A percentile compares a stretch with the other conserved stretches of the same genome.
Evolutionary conservation across 2,797 vertebrate genomes (phyloP).

Genomic region (Crenuchus spilurus): DNA sequence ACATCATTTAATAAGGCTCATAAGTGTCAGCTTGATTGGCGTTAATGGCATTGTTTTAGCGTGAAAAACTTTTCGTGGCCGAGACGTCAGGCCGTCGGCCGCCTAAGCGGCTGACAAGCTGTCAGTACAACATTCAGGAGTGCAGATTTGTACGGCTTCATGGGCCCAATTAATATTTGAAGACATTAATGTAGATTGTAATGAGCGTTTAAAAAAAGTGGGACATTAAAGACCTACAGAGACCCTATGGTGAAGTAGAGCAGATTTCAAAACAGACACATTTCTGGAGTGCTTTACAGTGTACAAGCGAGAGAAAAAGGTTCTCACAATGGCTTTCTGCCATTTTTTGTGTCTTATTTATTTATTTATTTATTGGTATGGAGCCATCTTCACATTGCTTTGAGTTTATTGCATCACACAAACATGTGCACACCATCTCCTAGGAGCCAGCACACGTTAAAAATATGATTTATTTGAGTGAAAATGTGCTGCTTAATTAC

Average conservation of each 20-base stretch:
- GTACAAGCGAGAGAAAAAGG: slow-evolving; percentile 24
- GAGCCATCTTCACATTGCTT: slow-evolving; percentile 48
- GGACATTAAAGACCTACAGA: slow-evolving; percentile 53
- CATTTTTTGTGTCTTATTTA: slow-evolving; percentile 18
- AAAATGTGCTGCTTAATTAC: slow-evolving; percentile 64
- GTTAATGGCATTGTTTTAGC: slow-evolving; percentile 61
- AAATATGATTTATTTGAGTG: slow-evolving; percentile 55
- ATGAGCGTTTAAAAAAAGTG: slow-evolving; percentile 55
- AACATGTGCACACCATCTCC: slow-evolving; percentile 47
- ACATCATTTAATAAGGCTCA: slow-evolving; percentile 55
- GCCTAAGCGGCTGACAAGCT: slow-evolving; percentile 48
- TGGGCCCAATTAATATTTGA: slow-evolving; percentile 60
- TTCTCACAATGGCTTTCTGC: slow-evolving; percentile 44
- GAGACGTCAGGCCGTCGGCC: slow-evolving; percentile 40
- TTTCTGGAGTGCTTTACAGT: slow-evolving; percentile 27
- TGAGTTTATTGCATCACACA: slow-evolving; percentile 53
- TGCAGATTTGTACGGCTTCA: slow-evolving; percentile 47
- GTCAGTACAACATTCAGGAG: slow-evolving; percentile 41
- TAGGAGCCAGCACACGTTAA: slow-evolving; percentile 46
- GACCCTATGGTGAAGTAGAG: slow-evolving; percentile 43
- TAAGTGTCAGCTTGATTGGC: slow-evolving; percentile 56
- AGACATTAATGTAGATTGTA: slow-evolving; percentile 61
- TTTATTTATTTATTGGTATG: slow-evolving; percentile 34
- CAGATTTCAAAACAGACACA: slow-evolving; percentile 54
- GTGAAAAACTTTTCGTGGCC: slow-evolving; percentile 46